Evolutionary conservation across 2,797 vertebrate species (phyloP).

Genomic region (Sebastes diaconus): DNA sequence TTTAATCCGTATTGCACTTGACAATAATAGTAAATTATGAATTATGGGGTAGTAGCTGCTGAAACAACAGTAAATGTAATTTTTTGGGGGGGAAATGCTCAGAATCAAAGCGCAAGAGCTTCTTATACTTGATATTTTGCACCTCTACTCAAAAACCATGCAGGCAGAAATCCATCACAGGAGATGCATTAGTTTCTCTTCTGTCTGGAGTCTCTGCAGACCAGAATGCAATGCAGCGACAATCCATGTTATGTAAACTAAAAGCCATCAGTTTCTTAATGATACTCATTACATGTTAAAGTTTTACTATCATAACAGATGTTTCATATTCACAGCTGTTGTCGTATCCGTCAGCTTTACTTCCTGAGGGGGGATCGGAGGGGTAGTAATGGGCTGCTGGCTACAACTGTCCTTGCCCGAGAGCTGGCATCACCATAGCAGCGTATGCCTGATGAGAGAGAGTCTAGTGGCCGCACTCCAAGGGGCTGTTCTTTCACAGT

Average conservation of each 20-base stretch:
- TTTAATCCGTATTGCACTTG: too few relatives aligned
- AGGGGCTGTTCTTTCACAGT: conserved; percentile 76
- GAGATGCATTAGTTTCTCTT: conserved; percentile 1
- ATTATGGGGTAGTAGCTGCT: too few relatives aligned
- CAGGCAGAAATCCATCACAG: background rate
- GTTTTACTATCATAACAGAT: conserved; percentile 16
- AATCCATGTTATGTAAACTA: background rate
- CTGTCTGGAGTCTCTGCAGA: background rate
- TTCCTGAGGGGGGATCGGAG: conserved; percentile 14
- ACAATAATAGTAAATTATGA: too few relatives aligned
- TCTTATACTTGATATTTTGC: background rate
- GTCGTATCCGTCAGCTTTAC: conserved; percentile 9
- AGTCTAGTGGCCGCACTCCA: conserved; percentile 65
- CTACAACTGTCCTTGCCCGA: conserved; percentile 49
- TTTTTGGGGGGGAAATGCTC: background rate
- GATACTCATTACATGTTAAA: conserved; percentile 22
- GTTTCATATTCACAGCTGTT: conserved; percentile 25
- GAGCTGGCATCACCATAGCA: conserved; percentile 42
- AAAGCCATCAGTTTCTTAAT: conserved; percentile 11
- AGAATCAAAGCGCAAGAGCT: background rate
- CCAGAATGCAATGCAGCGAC: conserved; percentile 2
- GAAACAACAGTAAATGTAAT: too few relatives aligned
- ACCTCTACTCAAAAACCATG: background rate
- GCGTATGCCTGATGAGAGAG: conserved; percentile 49
- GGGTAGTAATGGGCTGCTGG: conserved; percentile 36